Evolutionary conservation across 2,797 vertebrate species (phyloP).

Genomic region (Coranthus polyacanthus): DNA sequence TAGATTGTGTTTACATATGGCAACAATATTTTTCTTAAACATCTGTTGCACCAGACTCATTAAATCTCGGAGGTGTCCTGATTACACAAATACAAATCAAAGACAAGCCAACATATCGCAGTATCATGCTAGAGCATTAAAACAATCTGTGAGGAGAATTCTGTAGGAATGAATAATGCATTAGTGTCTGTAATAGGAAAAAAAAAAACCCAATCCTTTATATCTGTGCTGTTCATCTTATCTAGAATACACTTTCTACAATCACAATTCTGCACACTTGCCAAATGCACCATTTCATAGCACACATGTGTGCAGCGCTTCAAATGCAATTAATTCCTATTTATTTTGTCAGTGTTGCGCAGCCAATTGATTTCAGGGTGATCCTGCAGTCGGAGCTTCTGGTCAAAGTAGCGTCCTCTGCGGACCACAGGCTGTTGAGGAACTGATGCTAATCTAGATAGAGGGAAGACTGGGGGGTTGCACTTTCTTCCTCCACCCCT

Average conservation of each 20-base stretch:
- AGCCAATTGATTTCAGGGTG: constrained; percentile 61
- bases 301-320: constrained; percentile 11
- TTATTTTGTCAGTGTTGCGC: constrained; percentile 42
- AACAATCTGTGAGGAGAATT: too few relatives aligned
- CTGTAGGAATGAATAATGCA: constrained; percentile 70
- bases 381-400: constrained; percentile 52
- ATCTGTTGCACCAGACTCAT: not conserved
- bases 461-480: constrained; percentile 53
- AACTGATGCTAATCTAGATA: constrained; percentile 79
- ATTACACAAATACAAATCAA: constrained; percentile 51
- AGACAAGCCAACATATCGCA: constrained; percentile 21
- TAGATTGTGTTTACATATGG: too few relatives aligned
- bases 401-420: constrained; percentile 55
- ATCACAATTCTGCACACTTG: constrained; percentile 27
- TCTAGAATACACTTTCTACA: constrained; percentile 33
- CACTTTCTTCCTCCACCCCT: constrained; percentile 30
- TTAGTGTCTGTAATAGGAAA: constrained; percentile 37
- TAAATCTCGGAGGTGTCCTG: not conserved
- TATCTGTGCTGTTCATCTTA: constrained; percentile 11
- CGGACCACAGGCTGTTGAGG: constrained; percentile 64
- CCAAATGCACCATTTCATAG: constrained; percentile 21
- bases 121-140: constrained; percentile 42
- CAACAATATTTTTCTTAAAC: not conserved
- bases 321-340: constrained; percentile 29
- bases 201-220: constrained; percentile 14